phyloP scores from a whole-genome alignment of 2,888 invertebrate species.

The Steinernema carpocapsae region DNA sequence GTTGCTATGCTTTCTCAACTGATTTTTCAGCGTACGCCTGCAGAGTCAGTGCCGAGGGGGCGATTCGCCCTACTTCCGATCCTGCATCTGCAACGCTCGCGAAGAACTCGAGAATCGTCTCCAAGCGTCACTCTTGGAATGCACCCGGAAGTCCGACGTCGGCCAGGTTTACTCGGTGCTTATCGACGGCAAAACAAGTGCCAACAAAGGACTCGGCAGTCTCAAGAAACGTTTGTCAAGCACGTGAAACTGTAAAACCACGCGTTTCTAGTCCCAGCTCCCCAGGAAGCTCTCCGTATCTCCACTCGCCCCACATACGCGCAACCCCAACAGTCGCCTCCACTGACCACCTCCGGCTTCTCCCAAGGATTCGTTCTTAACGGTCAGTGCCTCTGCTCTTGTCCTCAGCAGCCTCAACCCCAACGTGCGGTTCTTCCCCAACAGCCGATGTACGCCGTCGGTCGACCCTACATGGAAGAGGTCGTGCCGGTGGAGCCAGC shows the following conservation, averaged over 20 bases:
- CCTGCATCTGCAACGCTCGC: constrained; percentile 59
- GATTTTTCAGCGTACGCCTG: constrained; percentile 50
- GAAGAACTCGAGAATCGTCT: constrained; percentile 57
- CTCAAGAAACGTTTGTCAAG: not conserved
- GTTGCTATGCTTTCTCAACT: not conserved
- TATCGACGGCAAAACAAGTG: constrained; percentile 31
- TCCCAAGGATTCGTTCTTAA: constrained; percentile 56
- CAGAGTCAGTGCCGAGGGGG: constrained; percentile 56
- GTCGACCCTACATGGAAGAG: constrained; percentile 10
- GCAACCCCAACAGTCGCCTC: not conserved
- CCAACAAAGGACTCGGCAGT: constrained; percentile 7
- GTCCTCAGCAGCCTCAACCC: constrained; percentile 37
- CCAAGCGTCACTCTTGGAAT: constrained; percentile 53
- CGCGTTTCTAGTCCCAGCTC: not conserved
- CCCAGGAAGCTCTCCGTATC: not conserved
- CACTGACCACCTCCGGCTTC: not conserved
- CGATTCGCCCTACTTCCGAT: constrained; percentile 52
- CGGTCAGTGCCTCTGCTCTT: constrained; percentile 65
- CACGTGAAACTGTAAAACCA: not conserved
- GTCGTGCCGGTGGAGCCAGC: not conserved
- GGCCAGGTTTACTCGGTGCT: constrained; percentile 45
- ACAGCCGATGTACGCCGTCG: not conserved
- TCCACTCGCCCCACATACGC: not conserved
- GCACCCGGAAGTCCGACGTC: constrained; percentile 49
- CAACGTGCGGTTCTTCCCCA: not conserved